Evolutionary conservation across 2,888 invertebrate species (phyloP).

Genomic region (Aphidoletes aphidimyza): DNA sequence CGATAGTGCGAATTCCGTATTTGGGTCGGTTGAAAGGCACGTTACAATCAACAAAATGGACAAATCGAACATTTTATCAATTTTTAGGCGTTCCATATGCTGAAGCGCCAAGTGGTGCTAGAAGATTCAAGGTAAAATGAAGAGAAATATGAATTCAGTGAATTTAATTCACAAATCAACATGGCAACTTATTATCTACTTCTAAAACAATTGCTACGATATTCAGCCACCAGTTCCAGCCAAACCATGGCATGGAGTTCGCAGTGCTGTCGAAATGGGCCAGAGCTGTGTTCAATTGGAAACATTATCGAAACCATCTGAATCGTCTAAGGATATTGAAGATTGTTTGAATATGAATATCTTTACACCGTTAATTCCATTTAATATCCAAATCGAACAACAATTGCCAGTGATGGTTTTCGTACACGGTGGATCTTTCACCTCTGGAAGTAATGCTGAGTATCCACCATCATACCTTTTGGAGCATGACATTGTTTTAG

Average conservation of each 20-base stretch:
- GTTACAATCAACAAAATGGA: background rate
- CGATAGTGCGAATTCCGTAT: slow-evolving; percentile 60
- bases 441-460: slow-evolving; percentile 64
- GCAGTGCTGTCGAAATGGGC: slow-evolving; percentile 62
- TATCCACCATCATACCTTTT: slow-evolving; percentile 66
- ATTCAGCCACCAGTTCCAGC: slow-evolving; percentile 63
- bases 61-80: background rate
- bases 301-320: slow-evolving; percentile 57
- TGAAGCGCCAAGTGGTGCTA: background rate
- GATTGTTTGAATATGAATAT: slow-evolving; percentile 64
- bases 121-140: slow-evolving; percentile 13
- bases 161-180: background rate
- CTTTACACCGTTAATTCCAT: slow-evolving; percentile 60
- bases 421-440: slow-evolving; percentile 66
- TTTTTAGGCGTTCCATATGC: slow-evolving; percentile 9
- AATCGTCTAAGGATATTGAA: slow-evolving; percentile 61
- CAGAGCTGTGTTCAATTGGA: slow-evolving; percentile 63
- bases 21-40: background rate
- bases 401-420: slow-evolving; percentile 65
- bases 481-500: slow-evolving; percentile 68
- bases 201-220: background rate
- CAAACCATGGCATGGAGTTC: slow-evolving; percentile 63
- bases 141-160: background rate
- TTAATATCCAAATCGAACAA: background rate
- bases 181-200: no score